These are phyloP conservation scores for Oreochromis mossambicus DNA, from an alignment of 2,797 vertebrate species.

Conservation along the genomic window DNA sequence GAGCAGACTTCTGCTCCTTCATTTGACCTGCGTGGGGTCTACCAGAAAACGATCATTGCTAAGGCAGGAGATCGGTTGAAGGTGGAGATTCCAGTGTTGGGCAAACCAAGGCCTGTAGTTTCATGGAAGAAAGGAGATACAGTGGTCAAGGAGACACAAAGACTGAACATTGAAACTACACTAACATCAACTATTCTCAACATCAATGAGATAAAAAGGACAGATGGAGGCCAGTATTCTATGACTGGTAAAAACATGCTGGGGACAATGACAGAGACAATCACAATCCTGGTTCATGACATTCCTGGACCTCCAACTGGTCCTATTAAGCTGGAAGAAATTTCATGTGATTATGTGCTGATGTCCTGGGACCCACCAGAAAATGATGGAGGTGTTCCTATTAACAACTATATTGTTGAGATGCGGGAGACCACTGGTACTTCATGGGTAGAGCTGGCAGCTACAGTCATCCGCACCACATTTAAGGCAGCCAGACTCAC, in stretches of 20 bases:
- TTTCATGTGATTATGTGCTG: slow-evolving; percentile 92
- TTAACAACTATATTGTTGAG: slow-evolving; percentile 96
- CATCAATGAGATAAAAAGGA: slow-evolving; percentile 87
- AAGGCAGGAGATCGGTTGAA: slow-evolving; percentile 96
- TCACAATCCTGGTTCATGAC: slow-evolving; percentile 93
- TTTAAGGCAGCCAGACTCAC: slow-evolving; percentile 92
- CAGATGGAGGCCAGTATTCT: slow-evolving; percentile 88
- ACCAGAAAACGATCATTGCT: slow-evolving; percentile 91
- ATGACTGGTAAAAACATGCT: slow-evolving; percentile 92
- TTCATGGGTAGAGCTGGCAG: slow-evolving; percentile 91
- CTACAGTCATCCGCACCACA: slow-evolving; percentile 95
- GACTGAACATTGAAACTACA: slow-evolving; percentile 92
- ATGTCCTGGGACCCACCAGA: slow-evolving; percentile 96
- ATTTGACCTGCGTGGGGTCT: slow-evolving; percentile 91
- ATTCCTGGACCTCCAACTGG: slow-evolving; percentile 95
- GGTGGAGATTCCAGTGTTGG: slow-evolving; percentile 95
- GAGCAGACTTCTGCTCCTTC: slow-evolving; percentile 90
- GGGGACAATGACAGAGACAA: slow-evolving; percentile 87
- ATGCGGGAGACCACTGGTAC: slow-evolving; percentile 96
- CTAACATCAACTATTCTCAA: slow-evolving; percentile 91
- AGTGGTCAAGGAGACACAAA: slow-evolving; percentile 90
- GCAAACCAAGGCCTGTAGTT: slow-evolving; percentile 90
- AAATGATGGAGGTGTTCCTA: slow-evolving; percentile 94
- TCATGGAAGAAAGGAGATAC: slow-evolving; percentile 93
- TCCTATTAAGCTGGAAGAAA: slow-evolving; percentile 93